Base-by-base conservation (phyloP, 2,113 vertebrate genomes). In the Dendrocopos noguchii region DNA sequence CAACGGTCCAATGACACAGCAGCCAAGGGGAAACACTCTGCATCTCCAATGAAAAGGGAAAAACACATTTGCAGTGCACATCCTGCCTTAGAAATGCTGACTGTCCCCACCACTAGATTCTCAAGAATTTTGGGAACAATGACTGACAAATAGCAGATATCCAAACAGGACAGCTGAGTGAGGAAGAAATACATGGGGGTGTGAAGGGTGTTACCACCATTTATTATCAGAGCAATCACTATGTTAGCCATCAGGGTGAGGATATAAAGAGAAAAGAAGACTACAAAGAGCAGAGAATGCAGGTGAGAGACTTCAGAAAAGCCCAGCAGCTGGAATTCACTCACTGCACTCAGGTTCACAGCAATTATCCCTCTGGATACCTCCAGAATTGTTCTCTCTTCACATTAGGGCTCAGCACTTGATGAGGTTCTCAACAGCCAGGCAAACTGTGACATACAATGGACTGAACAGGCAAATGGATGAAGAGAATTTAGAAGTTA, bases 181-280 rank as follows among this genome's bases (percentile, higher is more conserved):
- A 96, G 95, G 15, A 95, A 93, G 80, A 94, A 90, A 64, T 96
- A 95, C 94, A 92, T 88, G 8, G 94, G 90, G 2, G 39, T 90
- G 29, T 84, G 82, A 71, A 93, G 87, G 28, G 29, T 16, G 12
- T 60, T 77, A 53, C 86, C 84, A 19, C 17, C 33, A 14, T 80
- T 20, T 17, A 67, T 84, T 61, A 61, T 73, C 61, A 93, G 31
- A 71, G 73, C 77, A 66, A 95, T 89, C 31, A 96, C 29, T 7
- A 15, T 56, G 60, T 93, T 96, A 31, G 88, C 94, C 70, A 90
- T 65, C 25, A 95, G 27, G 31, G 83, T 90, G 42, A 75, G 18
- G 14, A 94, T 47, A n/a, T 90, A 95, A 44, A 95, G 66, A 47
- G 84, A n/a, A 20, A 96, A 65, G 68, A 96, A 84, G 14, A 75